Evolutionary conservation across 2,113 vertebrate genomes (phyloP), one percentile per base, ranked within the genome.

Genomic region (Talpa occidentalis): DNA sequence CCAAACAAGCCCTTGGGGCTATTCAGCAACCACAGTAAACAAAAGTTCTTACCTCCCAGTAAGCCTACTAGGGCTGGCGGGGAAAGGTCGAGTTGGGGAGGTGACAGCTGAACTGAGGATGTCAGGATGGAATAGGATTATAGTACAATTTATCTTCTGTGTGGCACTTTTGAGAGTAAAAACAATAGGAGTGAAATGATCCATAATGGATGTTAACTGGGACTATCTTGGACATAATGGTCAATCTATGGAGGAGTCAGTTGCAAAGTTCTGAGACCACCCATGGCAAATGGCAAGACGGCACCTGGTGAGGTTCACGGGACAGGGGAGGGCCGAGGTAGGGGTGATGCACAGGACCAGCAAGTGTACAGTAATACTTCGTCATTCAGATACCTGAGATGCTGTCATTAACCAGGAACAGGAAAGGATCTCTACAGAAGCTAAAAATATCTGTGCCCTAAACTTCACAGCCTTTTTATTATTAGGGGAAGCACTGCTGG

Each of bases 231-330:
- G 22, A 59, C 35, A 30, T 79, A 24, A 26, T 0, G 8, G 54
- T 40, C 52, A 40, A 69, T 14, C 54, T 85, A 24, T 3, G 22
- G 30, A 59, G 59, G 16, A 21, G 30, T 40, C 28, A 10, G 26
- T 4, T 42, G 12, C 14, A 35, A 64, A 67, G 40, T 3, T 16
- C 56, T n/a, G 86, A 73, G 44, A 85, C 30, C 66, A 52, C 15
- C 37, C 28, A 16, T 9, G 84, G 66, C 24, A 30, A 32, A 80
- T 30, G 22, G 37, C 14, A 9, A 73, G 47, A 16, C 56, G 26
- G 24, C 32, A 7, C 1, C 0, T 3, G 42, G 28, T 22, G 0
- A 42, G 47, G 47, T n/a, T 22, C 64, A 2, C 0, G 2, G 37
- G 42, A 59, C 15, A 32, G 32, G 32, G 21, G 28, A 67, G 17